Evolutionary conservation across 2,113 vertebrate genomes (phyloP), one percentile per base, ranked within the genome.

Genomic region (Oryzias celebensis): DNA sequence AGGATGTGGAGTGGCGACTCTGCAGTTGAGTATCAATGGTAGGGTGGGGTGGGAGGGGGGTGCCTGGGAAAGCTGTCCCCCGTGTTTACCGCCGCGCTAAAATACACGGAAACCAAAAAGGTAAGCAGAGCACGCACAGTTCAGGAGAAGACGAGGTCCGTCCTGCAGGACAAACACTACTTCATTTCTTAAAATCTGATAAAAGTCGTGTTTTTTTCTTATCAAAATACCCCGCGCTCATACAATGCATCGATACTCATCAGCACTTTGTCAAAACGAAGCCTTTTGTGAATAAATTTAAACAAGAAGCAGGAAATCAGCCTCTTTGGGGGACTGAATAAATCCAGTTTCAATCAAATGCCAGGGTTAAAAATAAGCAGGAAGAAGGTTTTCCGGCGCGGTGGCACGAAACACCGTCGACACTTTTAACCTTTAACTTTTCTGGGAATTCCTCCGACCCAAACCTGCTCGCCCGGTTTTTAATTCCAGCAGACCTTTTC

Each of bases 231-330:
- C 63, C 61, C 48, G 46, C 51, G 22, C 68, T 44, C 36, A 55
- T 31, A 81, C 73, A 86, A 82, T 61, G 72, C 41, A 24, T 52
- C 61, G 84, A 88, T 88, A 85, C 54, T 61, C 66, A 88, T 88
- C 80, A 72, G 76, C 36, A 14, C 73, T 77, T 75, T 58, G 60
- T 69, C 59, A 73, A 74, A 82, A 42, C 48, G 66, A 68, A 10
- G 67, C 72, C 36, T 36, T 81, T 83, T 85, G 84, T 85, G 65
- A 74, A 61, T 73, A 70, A 55, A 80, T 78, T 81, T 71, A 75
- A 81, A 88, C 73, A 78, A 76, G 55, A 74, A 17, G 60, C 62
- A 62, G 87, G 85, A 84, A 79, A 64, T 51, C 14, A 55, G 62
- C 66, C 63, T 67, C 62, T 71, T 31, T 42, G 24, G 45, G 20